Percentiles rank a stretch among this genome's conserved stretches.
These are phyloP conservation scores for Hemiscyllium ocellatum DNA, from an alignment of 2,113 vertebrate species.

Conservation along the genomic window DNA sequence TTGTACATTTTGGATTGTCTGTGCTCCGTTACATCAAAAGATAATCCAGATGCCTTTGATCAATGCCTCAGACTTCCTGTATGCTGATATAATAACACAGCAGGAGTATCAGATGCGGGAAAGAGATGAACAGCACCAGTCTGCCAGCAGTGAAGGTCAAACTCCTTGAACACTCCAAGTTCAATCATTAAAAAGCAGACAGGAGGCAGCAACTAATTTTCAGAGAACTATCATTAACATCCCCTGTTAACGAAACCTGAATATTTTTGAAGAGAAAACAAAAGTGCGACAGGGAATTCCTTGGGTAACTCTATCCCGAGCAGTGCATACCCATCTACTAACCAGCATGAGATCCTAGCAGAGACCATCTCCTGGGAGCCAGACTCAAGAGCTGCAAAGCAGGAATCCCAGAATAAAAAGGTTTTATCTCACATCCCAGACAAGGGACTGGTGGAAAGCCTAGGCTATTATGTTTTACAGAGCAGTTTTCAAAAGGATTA, in stretches of 20 bases:
- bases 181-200: background rate
- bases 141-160: constrained; percentile 32
- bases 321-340: background rate
- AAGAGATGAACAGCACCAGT: background rate
- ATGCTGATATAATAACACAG: constrained; percentile 37
- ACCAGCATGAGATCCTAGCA: background rate
- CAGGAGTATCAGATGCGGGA: constrained; percentile 30
- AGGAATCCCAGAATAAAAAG: no score
- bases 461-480: background rate
- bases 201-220: background rate
- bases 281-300: background rate
- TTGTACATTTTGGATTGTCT: constrained; percentile 19
- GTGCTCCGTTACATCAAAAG: constrained; percentile 18
- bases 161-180: background rate
- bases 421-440: background rate
- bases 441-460: background rate
- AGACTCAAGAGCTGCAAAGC: background rate
- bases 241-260: background rate
- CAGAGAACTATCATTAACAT: background rate
- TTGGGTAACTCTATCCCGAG: background rate
- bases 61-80: constrained; percentile 37
- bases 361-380: background rate
- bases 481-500: background rate
- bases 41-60: constrained; percentile 39
- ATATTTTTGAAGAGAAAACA: background rate